A percentile compares a stretch with the other conserved stretches of the same genome.
phyloP scores from a whole-genome alignment of 37 sponge, comb jelly and placozoan genomes.

The Aphrocallistes beatrix region DNA sequence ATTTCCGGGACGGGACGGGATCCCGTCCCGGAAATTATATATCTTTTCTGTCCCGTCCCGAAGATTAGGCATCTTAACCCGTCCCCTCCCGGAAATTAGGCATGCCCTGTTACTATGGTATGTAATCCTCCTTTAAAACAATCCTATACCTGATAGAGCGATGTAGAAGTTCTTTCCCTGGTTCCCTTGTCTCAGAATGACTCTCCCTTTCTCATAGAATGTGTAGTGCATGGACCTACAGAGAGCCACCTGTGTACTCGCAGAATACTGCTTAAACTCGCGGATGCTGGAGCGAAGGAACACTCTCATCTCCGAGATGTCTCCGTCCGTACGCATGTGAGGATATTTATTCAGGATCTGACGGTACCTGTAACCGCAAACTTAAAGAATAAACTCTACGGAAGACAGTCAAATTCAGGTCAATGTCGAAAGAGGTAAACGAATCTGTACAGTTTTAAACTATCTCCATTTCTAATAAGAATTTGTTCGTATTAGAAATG shows the following conservation, averaged over 20 bases:
- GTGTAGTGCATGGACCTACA: constrained; percentile 6
- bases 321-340: background rate
- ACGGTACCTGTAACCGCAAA: background rate
- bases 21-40: no score
- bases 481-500: no score
- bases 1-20: no score
- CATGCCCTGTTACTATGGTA: no score
- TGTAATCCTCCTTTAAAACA: background rate
- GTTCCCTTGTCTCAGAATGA: background rate
- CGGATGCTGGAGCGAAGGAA: background rate
- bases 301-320: background rate
- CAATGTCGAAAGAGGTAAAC: no score
- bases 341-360: background rate
- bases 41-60: no score
- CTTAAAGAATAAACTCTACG: no score
- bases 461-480: no score
- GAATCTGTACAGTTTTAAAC: no score
- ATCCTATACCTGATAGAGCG: background rate
- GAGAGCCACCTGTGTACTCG: background rate
- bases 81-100: no score
- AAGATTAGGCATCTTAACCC: no score
- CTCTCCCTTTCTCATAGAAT: background rate
- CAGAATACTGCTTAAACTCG: background rate
- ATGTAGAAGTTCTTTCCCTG: background rate
- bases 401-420: no score